phyloP scores from a whole-genome alignment of 2,113 vertebrate genomes.

The Callorhinus ursinus region DNA sequence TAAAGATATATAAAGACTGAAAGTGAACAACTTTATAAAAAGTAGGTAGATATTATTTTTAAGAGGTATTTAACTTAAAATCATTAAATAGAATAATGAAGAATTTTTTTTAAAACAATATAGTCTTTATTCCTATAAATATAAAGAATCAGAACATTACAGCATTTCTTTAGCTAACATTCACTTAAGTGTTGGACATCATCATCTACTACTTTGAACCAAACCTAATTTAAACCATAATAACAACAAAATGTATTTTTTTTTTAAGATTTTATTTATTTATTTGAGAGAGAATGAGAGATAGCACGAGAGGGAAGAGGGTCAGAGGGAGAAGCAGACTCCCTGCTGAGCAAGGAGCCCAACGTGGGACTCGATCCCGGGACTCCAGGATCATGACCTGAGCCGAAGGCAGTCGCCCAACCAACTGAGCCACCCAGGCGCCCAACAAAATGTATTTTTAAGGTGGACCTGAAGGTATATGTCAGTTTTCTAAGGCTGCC shows the following conservation, averaged over 20 bases:
- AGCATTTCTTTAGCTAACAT: not conserved
- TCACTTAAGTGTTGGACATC: not conserved
- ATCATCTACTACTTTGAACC: not conserved
- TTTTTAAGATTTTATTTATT: no score
- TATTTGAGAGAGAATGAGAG: no score
- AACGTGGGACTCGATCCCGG: no score
- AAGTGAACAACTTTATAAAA: not conserved
- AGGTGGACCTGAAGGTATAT: not conserved
- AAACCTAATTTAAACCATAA: not conserved
- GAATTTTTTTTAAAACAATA: not conserved
- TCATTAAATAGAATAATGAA: not conserved
- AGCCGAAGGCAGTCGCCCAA: no score
- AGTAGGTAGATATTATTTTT: not conserved
- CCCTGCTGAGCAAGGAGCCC: no score
- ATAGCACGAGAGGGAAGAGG: no score
- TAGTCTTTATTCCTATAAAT: not conserved
- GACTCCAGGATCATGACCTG: no score
- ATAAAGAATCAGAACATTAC: not conserved
- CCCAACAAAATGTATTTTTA: not conserved
- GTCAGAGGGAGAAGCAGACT: no score
- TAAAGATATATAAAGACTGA: not conserved
- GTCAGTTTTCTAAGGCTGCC: not conserved
- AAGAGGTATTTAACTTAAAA: not conserved
- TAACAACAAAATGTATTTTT: not conserved
- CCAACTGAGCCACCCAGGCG: no score